Percentiles rank a stretch among this genome's conserved stretches.
These are phyloP conservation scores for Pyrrhura leucotis DNA, from an alignment of 2,797 vertebrate genomes.

Conservation along the genomic window DNA sequence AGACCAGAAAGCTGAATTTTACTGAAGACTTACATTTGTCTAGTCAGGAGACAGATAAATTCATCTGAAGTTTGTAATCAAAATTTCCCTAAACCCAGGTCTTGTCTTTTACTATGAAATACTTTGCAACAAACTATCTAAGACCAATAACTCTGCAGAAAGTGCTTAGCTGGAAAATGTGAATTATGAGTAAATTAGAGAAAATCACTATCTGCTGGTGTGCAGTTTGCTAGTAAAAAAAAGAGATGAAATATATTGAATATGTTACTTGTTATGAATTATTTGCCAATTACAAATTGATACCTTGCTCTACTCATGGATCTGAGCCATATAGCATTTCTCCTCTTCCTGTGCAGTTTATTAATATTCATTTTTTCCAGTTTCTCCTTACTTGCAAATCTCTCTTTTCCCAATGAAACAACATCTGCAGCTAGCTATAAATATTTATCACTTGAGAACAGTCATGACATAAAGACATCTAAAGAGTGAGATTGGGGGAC, in stretches of 20 bases:
- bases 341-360: slow-evolving; percentile 19
- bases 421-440: neutral
- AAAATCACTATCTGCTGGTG: slow-evolving; percentile 45
- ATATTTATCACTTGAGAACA: neutral
- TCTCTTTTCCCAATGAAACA: slow-evolving; percentile 15
- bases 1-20: neutral
- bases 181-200: slow-evolving; percentile 50
- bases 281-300: slow-evolving; percentile 47
- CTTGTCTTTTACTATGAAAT: neutral
- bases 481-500: neutral
- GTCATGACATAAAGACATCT: neutral
- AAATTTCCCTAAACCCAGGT: neutral
- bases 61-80: neutral
- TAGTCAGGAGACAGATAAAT: neutral
- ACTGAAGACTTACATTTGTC: neutral
- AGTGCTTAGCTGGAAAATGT: neutral
- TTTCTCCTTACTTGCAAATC: slow-evolving; percentile 35
- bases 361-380: slow-evolving; percentile 34
- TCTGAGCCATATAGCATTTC: slow-evolving; percentile 9
- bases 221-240: slow-evolving; percentile 41
- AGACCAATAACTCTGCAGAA: slow-evolving; percentile 15
- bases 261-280: slow-evolving; percentile 42
- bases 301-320: neutral
- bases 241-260: slow-evolving; percentile 3
- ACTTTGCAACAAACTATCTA: neutral